A percentile compares a stretch with the other conserved stretches of the same genome.
These are phyloP conservation scores for Poeciliopsis turrubarensis DNA, from an alignment of 2,113 vertebrate species.

Conservation along the genomic window DNA sequence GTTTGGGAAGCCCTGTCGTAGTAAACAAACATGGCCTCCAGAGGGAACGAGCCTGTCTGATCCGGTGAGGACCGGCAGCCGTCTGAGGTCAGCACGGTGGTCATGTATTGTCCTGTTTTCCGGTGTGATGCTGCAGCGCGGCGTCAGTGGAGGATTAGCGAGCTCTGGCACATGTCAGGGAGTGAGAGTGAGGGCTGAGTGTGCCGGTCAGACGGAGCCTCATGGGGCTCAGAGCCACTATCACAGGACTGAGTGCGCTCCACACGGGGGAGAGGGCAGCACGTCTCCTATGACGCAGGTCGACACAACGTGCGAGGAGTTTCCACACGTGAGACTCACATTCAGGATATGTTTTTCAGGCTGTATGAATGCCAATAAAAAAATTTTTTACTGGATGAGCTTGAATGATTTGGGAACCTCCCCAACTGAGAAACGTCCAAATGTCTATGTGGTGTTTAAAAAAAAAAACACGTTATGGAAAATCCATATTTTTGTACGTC, in stretches of 20 bases:
- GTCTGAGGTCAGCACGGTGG: constrained; percentile 45
- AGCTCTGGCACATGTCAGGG: constrained; percentile 71
- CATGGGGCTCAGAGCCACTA: constrained; percentile 34
- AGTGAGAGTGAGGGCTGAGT: constrained; percentile 68
- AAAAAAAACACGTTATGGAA: too few species aligned
- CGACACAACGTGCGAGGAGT: neutral
- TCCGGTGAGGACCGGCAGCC: neutral
- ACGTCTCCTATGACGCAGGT: constrained; percentile 1
- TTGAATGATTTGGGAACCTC: neutral
- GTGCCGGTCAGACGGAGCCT: constrained; percentile 17
- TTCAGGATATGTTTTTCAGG: neutral
- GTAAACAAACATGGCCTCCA: constrained; percentile 14
- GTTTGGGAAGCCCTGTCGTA: too few species aligned
- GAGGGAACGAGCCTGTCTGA: constrained; percentile 11
- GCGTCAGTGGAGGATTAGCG: constrained; percentile 71
- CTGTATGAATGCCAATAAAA: neutral
- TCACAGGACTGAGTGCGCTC: constrained; percentile 40
- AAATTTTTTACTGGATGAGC: neutral
- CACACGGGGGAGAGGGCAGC: constrained; percentile 16
- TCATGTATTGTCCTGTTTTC: constrained; percentile 54
- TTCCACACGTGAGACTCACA: constrained; percentile 27
- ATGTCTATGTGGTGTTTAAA: too few species aligned
- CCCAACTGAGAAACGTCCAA: neutral
- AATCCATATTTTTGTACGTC: too few species aligned
- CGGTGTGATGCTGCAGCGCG: constrained; percentile 43